These are phyloP conservation scores for Caenorhabditis inopinata DNA, from an alignment of 1,140 invertebrate genomes.

Conservation along the genomic window DNA sequence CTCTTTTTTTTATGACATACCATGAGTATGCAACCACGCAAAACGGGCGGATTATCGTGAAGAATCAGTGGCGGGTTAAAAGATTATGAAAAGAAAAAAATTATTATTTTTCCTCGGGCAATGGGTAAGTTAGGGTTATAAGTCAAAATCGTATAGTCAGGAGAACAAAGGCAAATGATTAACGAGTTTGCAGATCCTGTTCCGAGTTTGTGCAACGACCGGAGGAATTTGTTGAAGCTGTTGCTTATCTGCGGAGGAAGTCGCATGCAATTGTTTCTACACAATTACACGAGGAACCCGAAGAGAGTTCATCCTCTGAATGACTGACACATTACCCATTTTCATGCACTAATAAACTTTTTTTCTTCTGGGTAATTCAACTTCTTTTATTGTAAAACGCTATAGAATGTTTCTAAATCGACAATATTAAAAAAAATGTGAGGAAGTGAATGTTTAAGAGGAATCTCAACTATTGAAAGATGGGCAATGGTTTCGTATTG, in stretches of 20 bases:
- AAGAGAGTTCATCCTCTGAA: slow-evolving; percentile 12
- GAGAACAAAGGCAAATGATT: background rate
- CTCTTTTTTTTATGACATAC: background rate
- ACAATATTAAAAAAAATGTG: background rate
- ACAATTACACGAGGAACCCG: slow-evolving; percentile 20
- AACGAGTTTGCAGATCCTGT: slow-evolving; percentile 20
- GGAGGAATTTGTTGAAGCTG: slow-evolving; percentile 51
- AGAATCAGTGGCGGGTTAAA: slow-evolving; percentile 27
- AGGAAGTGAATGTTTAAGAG: too few species aligned
- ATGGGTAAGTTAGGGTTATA: background rate
- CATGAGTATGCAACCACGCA: background rate
- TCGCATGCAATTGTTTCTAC: slow-evolving; percentile 50
- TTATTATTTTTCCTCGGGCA: background rate
- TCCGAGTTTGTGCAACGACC: slow-evolving; percentile 23
- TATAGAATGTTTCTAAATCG: background rate
- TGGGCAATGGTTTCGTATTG: background rate
- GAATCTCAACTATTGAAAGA: background rate
- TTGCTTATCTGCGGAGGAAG: slow-evolving; percentile 56
- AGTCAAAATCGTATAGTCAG: slow-evolving; percentile 25
- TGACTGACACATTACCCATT: slow-evolving; percentile 17
- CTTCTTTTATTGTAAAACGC: background rate
- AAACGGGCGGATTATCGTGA: background rate
- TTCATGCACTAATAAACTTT: slow-evolving; percentile 30
- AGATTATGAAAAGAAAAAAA: background rate
- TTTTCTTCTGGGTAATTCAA: background rate